Base-by-base conservation (phyloP, 2,797 vertebrate genomes). In the Tangara arthus region DNA sequence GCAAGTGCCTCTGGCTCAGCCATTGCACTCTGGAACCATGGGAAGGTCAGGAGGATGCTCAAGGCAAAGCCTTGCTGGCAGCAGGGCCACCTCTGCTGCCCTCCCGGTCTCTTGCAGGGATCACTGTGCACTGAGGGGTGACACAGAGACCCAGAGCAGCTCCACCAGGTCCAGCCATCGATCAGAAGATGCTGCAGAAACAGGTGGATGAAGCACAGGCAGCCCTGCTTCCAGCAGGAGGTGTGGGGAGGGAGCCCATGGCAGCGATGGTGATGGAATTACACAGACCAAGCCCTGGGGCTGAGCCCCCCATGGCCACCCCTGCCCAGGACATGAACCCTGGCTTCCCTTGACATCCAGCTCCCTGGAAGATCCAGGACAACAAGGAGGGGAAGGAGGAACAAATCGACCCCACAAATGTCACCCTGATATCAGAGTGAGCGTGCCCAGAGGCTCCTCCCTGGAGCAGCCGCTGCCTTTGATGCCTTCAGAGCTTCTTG, bases 401-500 rank as follows among this genome's bases (percentile, higher is more conserved):
- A 83, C 83, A 95, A 85, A 56, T 78, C 5, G 0, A 86, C 76
- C 75, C 64, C 17, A 5, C 34, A 56, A 81, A 82, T 75, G 92
- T 91, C 93, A 75, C 50, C 79, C 91, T 3, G 28, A 92, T 53
- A 86, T 28, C 16, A 4, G 70, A 72, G 70, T 2, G 18, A 93
- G 82, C 0, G 7, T 8, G 4, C 20, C 69, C 2, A 1, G 5
- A 2, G 64, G 71, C 89, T 95, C 87, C 89, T 86, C 87, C 89
- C 72, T 15, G 76, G 14, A 75, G 87, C 87, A 89, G 91, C 55
- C 53, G 7, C 84, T 71, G 41, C 94, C 82, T 97, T 93, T 96
- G 96, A 96, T 93, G 94, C 92, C 92, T 92, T 93, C 76, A 39
- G 89, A 95, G 89, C 89, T 39, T 92, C 91, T 94, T 95, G 95